Evolutionary conservation across 1,140 invertebrate genomes (phyloP), one percentile per base, ranked within the genome.

Genomic region (Brachionus asplanchnoidis): DNA sequence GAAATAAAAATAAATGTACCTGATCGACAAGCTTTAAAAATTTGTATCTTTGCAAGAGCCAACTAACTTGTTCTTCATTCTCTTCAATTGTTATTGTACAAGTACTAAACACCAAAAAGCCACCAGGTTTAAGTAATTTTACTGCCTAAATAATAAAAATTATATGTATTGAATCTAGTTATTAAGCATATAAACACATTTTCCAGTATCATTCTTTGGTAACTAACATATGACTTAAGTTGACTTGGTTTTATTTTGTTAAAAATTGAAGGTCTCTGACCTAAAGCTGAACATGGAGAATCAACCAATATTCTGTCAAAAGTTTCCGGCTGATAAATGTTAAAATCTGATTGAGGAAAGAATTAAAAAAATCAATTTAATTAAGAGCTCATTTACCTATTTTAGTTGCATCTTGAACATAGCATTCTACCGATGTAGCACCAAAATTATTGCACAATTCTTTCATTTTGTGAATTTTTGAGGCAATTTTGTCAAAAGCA

Each of bases 31-130:
- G 20, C 9, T 42, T 36, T 36, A 82, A 42, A 65, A 36, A 26
- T 42, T 82, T 82, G 40, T 42, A 65, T 65, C 40, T 60, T 56
- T 40, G 20, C 12, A 82, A 28, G 11, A 82, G 79, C 79, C 79
- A 99, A 90, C 99, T 94, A 46, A 99, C 93, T 0, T 99, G 95
- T 90, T 93, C 94, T 91, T 99, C 98, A 91, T 99, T 99, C 91
- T 99, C 98, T 90, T 99, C 97, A 0, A 96, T 93, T 88, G 99
- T 90, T 87, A 99, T 93, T 1, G 97, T 99, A 91, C 98, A 99
- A 0, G 97, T 99, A 0, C 97, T 99, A 90, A 99, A 99, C 0
- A 99, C 96, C 85, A 99, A 92, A 88, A 95, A 96, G 32, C 97
- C 97, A 66, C 97, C 97, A 65, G 79, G 79, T 9, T 82, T 82